Evolutionary conservation across 1,140 invertebrate species (phyloP).

Genomic region (Hirudo medicinalis): DNA sequence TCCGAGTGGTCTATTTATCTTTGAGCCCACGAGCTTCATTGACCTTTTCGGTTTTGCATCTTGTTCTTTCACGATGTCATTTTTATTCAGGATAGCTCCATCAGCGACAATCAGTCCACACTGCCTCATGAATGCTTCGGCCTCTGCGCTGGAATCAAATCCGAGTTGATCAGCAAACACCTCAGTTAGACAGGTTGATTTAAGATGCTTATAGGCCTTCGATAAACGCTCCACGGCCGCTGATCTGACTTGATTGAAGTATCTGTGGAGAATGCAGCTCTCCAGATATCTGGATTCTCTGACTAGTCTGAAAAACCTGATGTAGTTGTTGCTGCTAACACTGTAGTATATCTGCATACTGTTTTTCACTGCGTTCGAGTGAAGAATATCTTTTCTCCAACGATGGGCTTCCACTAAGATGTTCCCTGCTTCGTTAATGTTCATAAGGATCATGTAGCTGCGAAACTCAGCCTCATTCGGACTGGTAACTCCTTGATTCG

Average conservation of each 20-base stretch:
- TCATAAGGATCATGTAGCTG: constrained; percentile 78
- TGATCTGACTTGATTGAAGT: constrained; percentile 70
- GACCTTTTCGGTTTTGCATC: no score
- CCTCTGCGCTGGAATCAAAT: no score
- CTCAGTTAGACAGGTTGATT: no score
- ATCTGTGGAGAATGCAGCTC: constrained; percentile 74
- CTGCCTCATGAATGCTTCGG: no score
- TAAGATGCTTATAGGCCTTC: constrained; percentile 28
- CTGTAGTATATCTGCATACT: constrained; percentile 67
- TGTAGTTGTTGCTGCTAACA: constrained; percentile 75
- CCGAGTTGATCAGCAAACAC: no score
- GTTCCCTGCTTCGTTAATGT: constrained; percentile 73
- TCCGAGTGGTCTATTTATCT: no score
- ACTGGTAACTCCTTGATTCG: constrained; percentile 51
- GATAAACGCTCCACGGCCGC: constrained; percentile 51
- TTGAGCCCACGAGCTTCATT: no score
- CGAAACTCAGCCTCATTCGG: constrained; percentile 77
- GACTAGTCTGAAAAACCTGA: constrained; percentile 74
- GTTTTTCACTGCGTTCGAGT: constrained; percentile 60
- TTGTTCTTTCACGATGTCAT: no score
- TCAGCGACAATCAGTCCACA: no score
- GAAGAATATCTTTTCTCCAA: constrained; percentile 56
- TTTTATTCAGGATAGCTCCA: no score
- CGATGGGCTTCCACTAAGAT: constrained; percentile 55
- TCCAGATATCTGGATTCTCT: constrained; percentile 64